phyloP scores from a whole-genome alignment of 2,113 vertebrate species.

The Chrysemys picta region DNA sequence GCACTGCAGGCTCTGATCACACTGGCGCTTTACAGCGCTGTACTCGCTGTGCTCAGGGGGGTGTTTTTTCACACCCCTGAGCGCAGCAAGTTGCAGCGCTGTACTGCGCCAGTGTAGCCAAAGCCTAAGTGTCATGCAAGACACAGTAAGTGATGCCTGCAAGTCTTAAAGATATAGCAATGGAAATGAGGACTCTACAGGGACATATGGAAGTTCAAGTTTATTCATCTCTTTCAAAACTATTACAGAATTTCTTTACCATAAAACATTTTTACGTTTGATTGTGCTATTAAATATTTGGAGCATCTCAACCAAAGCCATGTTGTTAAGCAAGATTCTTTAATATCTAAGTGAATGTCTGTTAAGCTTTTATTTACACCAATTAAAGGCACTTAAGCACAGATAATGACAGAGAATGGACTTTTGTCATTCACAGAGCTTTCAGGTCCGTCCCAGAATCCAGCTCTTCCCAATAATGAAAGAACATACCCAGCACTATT shows the following conservation, averaged over 20 bases:
- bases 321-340: not conserved
- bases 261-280: not conserved
- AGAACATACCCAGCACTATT: not conserved
- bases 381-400: not conserved
- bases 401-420: not conserved
- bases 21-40: too few relatives aligned
- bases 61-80: too few relatives aligned
- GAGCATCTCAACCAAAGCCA: not conserved
- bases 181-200: not conserved
- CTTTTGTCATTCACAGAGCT: not conserved
- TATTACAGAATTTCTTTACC: not conserved
- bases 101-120: too few relatives aligned
- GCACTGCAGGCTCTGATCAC: too few relatives aligned
- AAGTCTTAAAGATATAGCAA: not conserved
- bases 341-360: conserved; percentile 1
- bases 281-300: not conserved
- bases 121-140: not conserved
- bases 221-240: not conserved
- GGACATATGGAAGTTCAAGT: not conserved
- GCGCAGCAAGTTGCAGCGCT: too few relatives aligned
- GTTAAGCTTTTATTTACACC: not conserved
- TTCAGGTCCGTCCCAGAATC: not conserved
- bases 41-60: too few relatives aligned
- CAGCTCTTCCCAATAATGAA: not conserved
- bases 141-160: not conserved